phyloP scores from a whole-genome alignment of 2,797 vertebrate genomes.

The Amblyopsis hoosieri region DNA sequence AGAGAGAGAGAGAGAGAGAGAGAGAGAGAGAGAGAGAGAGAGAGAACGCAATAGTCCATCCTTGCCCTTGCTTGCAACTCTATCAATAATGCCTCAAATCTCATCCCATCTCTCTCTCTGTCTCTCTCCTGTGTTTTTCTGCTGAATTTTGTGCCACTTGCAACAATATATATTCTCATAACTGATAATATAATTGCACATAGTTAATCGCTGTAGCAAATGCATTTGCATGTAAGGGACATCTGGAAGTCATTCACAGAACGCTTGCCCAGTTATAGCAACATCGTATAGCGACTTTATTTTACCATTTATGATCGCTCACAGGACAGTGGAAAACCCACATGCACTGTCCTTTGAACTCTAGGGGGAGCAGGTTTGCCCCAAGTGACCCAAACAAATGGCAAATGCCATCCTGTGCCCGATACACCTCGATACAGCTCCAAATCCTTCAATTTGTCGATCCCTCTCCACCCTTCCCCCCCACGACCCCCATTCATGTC shows the following conservation, averaged over 20 bases:
- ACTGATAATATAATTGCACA: conserved; percentile 72
- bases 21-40: neutral
- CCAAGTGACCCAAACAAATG: conserved; percentile 56
- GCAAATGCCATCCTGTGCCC: conserved; percentile 52
- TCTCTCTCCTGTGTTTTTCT: conserved; percentile 32
- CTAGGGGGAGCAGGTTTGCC: conserved; percentile 40
- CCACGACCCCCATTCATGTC: conserved; percentile 24
- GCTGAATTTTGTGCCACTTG: conserved; percentile 71
- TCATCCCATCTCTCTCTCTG: conserved; percentile 40
- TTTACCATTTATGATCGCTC: conserved; percentile 80
- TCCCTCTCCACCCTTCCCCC: neutral
- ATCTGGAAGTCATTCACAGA: conserved; percentile 77
- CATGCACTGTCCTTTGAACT: conserved; percentile 74
- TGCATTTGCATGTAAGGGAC: conserved; percentile 72
- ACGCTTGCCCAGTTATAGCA: conserved; percentile 70
- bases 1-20: conserved; percentile 20
- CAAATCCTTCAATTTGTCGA: conserved; percentile 22
- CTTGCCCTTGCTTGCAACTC: conserved; percentile 39
- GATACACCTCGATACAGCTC: conserved; percentile 39
- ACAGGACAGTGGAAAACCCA: conserved; percentile 72
- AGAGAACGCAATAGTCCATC: conserved; percentile 39
- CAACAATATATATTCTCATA: conserved; percentile 63
- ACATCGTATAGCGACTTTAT: conserved; percentile 74
- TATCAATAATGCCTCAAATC: conserved; percentile 67
- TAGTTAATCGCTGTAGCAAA: conserved; percentile 78